Evolutionary conservation across 2,113 vertebrate genomes (phyloP), one percentile per base, ranked within the genome.

Genomic region (Percopsis transmontana): DNA sequence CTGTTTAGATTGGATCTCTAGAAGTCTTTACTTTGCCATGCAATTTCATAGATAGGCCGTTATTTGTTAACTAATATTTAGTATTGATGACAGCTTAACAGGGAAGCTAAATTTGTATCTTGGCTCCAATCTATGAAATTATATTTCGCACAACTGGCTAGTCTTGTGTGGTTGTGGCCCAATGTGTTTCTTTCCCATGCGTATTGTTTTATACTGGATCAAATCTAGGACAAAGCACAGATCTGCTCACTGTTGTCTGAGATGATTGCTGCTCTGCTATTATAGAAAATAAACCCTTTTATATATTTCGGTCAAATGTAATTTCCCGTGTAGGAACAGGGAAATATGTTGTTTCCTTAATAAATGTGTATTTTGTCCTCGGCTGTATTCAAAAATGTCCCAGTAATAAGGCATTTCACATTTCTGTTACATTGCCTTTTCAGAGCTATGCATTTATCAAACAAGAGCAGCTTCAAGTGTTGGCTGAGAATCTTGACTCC

Each of bases 371-470:
- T 53, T 21, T 53, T 11, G 2, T 23, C 20, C 1, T 51, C 13
- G 51, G 10, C 14, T 13, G 11, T 23, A 11, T 53, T 53, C 10
- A 6, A 8, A 33, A 33, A 33, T 33, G 3, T 6, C 8, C 27
- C 27, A 33, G 5, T 33, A 33, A 53, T 14, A 53, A 53, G 8
- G 20, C 14, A 11, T 53, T 14, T 58, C 53, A 67, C 5, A 1
- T 56, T 11, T 66, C 14, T 9, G 4, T 39, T 61, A 11, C 16
- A 14, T 65, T 83, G 82, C 81, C 73, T 45, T 88, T 90, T 15
- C 89, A 98, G 97, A 96, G 95, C 87, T 98, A 97, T 5, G 90
- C 90, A 0, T 98, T 98, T 81, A 95, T 97, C 89, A 94, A 93
- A 91, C 95, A 96, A 77, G 97, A 98, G 80, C 95, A 98, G 81